Evolutionary conservation across 2,113 vertebrate species (phyloP).

Genomic region (Callithrix jacchus): DNA sequence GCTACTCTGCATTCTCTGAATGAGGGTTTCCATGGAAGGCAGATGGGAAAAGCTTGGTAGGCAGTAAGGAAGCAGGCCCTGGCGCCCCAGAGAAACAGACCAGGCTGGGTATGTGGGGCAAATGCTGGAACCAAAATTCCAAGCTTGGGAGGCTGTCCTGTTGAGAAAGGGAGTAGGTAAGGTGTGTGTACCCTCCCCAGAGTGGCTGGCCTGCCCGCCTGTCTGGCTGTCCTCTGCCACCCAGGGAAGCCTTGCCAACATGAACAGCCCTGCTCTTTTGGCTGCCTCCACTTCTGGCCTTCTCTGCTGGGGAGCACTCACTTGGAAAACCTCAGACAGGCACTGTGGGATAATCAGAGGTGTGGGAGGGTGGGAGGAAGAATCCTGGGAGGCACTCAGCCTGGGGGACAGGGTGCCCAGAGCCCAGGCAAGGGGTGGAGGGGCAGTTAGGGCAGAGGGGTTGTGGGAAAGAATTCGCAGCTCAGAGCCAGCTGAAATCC

Average conservation of each 20-base stretch:
- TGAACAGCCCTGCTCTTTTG: neutral
- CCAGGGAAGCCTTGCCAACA: neutral
- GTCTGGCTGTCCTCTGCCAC: neutral
- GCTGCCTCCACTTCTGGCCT: neutral
- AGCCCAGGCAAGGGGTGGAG: neutral
- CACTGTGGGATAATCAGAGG: neutral
- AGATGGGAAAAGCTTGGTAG: conserved; percentile 11
- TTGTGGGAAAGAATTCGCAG: neutral
- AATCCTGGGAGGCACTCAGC: neutral
- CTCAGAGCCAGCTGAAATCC: neutral
- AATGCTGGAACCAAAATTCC: neutral
- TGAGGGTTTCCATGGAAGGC: neutral
- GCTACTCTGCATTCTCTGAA: neutral
- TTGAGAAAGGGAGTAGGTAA: neutral
- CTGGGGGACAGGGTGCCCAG: neutral
- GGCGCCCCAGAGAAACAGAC: neutral
- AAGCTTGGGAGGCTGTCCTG: neutral
- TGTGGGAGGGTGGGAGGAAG: neutral
- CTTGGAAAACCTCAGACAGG: neutral
- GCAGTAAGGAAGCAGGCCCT: neutral
- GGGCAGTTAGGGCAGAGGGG: neutral
- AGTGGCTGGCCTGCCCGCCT: neutral
- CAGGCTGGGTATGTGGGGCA: neutral
- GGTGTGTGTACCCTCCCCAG: neutral
- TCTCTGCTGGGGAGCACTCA: neutral